These are phyloP conservation scores for Eubasilissa regina DNA, from an alignment of 1,140 invertebrate genomes.

Conservation along the genomic window DNA sequence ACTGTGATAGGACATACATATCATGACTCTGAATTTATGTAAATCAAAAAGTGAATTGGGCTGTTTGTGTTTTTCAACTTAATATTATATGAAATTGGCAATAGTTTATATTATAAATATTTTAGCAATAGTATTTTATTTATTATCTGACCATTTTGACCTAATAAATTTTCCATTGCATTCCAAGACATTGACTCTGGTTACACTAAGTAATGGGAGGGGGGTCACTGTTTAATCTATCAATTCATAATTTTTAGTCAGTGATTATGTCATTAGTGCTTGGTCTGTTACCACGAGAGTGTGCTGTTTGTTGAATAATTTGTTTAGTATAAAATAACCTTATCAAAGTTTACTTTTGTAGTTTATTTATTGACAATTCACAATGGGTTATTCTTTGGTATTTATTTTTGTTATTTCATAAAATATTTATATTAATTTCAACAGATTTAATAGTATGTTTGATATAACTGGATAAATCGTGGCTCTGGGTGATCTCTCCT, in stretches of 20 bases:
- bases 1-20: too few species aligned
- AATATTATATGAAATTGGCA: too few species aligned
- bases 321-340: neutral
- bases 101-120: too few species aligned
- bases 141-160: conserved; percentile 43
- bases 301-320: neutral
- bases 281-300: conserved; percentile 3
- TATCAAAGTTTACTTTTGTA: conserved; percentile 7
- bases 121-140: neutral
- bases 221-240: conserved; percentile 20
- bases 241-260: conserved; percentile 2
- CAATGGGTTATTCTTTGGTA: conserved; percentile 35
- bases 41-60: too few species aligned
- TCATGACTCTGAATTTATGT: too few species aligned
- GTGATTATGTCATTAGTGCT: conserved; percentile 40
- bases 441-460: too few species aligned
- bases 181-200: conserved; percentile 17
- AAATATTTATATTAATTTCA: too few species aligned
- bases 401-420: neutral
- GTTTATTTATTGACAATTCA: conserved; percentile 6
- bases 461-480: too few species aligned
- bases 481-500: too few species aligned
- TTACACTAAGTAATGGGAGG: too few species aligned
- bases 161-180: conserved; percentile 41
- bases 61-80: too few species aligned